Evolutionary conservation across 2,888 invertebrate species (phyloP), one percentile per base, ranked within the genome.

Genomic region (Meloe dianella): DNA sequence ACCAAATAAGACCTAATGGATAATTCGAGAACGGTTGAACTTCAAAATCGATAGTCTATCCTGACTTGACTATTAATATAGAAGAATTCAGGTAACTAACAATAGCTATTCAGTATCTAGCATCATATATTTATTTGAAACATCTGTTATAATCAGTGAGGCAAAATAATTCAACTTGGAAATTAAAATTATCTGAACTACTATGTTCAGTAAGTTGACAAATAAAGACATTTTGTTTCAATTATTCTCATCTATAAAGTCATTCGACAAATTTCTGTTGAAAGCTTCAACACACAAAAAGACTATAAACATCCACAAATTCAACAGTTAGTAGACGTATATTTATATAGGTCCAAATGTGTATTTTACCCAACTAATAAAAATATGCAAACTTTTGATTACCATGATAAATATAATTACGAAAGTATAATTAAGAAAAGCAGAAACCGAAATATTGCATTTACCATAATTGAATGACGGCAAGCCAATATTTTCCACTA

Each of bases 341-440:
- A 64, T 59, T 67, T 67, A n/a, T n/a, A n/a, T n/a, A 64, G 67
- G 67, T 54, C 57, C 60, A 24, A 58, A 61, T 67, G 64, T 67
- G 59, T 35, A 59, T 14, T 67, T 64, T 32, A 60, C 51, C 56
- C 35, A 35, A 58, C 59, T 61, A 67, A 67, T 67, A 64, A 67
- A 67, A 67, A 64, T 67, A 54, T 64, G 62, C 67, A 64, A 67
- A 64, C 64, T 67, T 67, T 64, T 64, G 67, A 67, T 67, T 67
- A 64, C 61, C 64, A 64, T 64, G 64, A 67, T 64, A 67, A 67
- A 64, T 67, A 67, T 60, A 60, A 35, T 60, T 57, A 56, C 29
- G 47, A 38, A 62, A 58, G 62, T 57, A 67, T 64, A 67, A 67
- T 67, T 62, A 67, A 54, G 51, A 51, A 12, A 22, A 24, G 24